These are phyloP conservation scores for Eubasilissa splendida DNA, from an alignment of 2,888 invertebrate genomes.

Conservation along the genomic window DNA sequence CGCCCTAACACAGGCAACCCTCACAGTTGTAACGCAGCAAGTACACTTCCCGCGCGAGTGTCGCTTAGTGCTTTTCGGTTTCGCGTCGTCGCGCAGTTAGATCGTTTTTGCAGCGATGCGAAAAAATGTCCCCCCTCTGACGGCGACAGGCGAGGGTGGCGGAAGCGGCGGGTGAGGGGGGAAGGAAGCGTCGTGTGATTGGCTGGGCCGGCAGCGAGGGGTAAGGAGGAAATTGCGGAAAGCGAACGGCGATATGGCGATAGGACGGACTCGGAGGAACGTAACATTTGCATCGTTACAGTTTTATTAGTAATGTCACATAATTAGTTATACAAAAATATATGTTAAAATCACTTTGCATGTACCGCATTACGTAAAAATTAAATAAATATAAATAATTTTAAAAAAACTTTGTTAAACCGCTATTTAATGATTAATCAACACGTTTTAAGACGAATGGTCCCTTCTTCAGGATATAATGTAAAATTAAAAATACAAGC, in stretches of 20 bases:
- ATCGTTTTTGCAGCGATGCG: constrained; percentile 49
- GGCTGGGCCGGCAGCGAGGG: constrained; percentile 51
- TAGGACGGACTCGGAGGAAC: constrained; percentile 36
- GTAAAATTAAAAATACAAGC: no score
- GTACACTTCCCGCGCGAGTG: background rate
- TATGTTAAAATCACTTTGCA: no score
- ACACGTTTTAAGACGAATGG: no score
- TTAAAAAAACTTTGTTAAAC: no score
- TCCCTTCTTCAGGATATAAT: no score
- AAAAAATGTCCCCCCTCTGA: constrained; percentile 49
- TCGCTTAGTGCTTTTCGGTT: constrained; percentile 42
- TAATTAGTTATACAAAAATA: no score
- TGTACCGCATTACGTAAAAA: no score
- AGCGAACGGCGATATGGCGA: constrained; percentile 53
- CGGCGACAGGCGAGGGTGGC: constrained; percentile 15
- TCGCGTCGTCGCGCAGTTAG: constrained; percentile 34
- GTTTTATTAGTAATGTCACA: no score
- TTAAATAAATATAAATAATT: no score
- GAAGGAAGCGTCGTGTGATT: constrained; percentile 52
- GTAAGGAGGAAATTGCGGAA: constrained; percentile 56
- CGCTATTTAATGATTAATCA: no score
- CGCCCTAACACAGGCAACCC: constrained; percentile 22
- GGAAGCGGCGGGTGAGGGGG: constrained; percentile 32
- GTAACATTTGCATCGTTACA: background rate
- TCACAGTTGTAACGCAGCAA: constrained; percentile 24